Percentiles rank a stretch among this genome's conserved stretches.
These are phyloP conservation scores for Cydia pomonella DNA, from an alignment of 1,140 invertebrate species.

Conservation along the genomic window DNA sequence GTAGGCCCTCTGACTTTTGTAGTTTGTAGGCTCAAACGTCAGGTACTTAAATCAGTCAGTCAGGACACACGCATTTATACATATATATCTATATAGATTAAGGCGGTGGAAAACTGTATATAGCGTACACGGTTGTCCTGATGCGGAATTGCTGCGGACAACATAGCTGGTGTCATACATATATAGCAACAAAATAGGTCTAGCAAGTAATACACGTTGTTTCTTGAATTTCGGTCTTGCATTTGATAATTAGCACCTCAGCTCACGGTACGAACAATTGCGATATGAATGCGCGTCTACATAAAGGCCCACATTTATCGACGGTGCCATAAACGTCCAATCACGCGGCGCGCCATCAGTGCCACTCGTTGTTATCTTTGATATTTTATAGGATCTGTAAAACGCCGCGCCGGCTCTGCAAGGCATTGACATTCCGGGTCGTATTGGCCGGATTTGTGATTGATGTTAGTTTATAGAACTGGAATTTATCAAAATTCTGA, in stretches of 20 bases:
- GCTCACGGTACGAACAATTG: conserved; percentile 62
- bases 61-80: too few species aligned
- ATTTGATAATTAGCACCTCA: conserved; percentile 79
- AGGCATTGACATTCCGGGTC: conserved; percentile 72
- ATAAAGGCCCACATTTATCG: conserved; percentile 67
- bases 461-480: neutral
- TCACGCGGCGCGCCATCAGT: conserved; percentile 59
- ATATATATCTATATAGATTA: too few species aligned
- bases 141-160: too few species aligned
- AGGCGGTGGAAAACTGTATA: too few species aligned
- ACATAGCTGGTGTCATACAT: too few species aligned
- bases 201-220: too few species aligned
- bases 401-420: conserved; percentile 69
- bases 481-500: neutral
- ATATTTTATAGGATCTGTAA: conserved; percentile 79
- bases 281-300: conserved; percentile 46
- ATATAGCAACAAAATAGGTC: too few species aligned
- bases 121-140: too few species aligned
- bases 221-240: conserved; percentile 60
- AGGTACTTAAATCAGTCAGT: too few species aligned
- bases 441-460: neutral
- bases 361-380: conserved; percentile 76
- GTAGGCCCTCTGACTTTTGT: too few species aligned
- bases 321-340: conserved; percentile 71
- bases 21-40: too few species aligned